Evolutionary conservation across 1,140 invertebrate genomes (phyloP).

Genomic region (Rhopalosiphum padi): DNA sequence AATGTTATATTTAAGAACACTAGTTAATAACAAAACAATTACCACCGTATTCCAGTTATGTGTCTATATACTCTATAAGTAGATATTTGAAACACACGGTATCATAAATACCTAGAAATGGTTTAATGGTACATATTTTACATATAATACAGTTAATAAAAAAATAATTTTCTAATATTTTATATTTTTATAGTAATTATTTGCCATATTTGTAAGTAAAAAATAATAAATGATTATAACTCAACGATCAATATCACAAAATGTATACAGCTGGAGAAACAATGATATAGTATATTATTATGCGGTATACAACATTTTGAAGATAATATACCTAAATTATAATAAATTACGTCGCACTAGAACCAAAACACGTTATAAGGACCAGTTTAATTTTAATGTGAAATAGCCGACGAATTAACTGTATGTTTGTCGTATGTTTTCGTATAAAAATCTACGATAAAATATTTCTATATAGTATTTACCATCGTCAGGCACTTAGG

Average conservation of each 20-base stretch:
- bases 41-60: neutral
- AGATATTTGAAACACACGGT: too few species aligned
- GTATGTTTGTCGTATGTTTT: neutral
- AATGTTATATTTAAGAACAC: neutral
- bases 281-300: neutral
- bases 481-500: neutral
- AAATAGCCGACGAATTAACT: neutral
- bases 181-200: neutral
- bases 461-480: neutral
- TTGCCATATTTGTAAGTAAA: neutral
- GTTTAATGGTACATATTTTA: neutral
- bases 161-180: neutral
- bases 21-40: neutral
- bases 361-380: neutral
- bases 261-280: neutral
- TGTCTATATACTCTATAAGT: neutral
- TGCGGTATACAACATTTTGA: neutral
- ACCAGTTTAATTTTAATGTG: neutral
- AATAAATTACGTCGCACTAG: neutral
- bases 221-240: neutral
- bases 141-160: neutral
- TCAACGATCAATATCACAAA: neutral
- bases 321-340: neutral
- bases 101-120: too few species aligned
- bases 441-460: neutral